Evolutionary conservation across 2,113 vertebrate species (phyloP), one percentile per base, ranked within the genome.

Genomic region (Cisticola juncidis): DNA sequence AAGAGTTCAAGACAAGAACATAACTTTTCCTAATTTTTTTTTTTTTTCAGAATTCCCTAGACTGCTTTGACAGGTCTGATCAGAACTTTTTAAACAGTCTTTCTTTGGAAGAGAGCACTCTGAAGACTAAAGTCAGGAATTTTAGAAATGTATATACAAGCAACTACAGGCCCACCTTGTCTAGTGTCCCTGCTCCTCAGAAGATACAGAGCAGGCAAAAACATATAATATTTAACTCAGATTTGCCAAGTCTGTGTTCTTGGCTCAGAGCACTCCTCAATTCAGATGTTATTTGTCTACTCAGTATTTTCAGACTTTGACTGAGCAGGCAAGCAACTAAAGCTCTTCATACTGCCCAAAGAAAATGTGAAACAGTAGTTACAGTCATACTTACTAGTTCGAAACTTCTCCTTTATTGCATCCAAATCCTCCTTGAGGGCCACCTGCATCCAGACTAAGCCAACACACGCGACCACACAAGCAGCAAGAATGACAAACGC

Each of bases 361-460:
- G 45, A 18, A 54, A 88, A 68, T 1, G 21, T 36, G n/a, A 71
- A 85, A 69, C 0, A 76, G 14, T 1, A 29, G 73, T 10, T 60
- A 24, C 6, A 5, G 51, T 64, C 36, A 33, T 47, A 98, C 99
- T 98, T 98, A 99, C 99, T 99, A 69, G 98, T 98, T 91, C 98
- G 98, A 91, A 99, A 98, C 94, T 99, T 99, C 92, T 99, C 99
- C 88, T 99, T 99, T 90, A 99, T 97, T 18, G 97, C 97, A 91
- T 99, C 99, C 61, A 99, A 97, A 94, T 99, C 99, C 84, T 99
- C 99, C 96, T 99, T 99, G 77, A 99, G 98, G 36, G 99, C 99
- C 79, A 99, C 98, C 96, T 99, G 99, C 99, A 99, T 99, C 99
- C 99, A 99, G 82, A 99, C 98, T 84, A 99, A 98, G 86, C 99